Base-by-base conservation (phyloP, 2,888 invertebrate species). In the Linyphia triangularis region DNA sequence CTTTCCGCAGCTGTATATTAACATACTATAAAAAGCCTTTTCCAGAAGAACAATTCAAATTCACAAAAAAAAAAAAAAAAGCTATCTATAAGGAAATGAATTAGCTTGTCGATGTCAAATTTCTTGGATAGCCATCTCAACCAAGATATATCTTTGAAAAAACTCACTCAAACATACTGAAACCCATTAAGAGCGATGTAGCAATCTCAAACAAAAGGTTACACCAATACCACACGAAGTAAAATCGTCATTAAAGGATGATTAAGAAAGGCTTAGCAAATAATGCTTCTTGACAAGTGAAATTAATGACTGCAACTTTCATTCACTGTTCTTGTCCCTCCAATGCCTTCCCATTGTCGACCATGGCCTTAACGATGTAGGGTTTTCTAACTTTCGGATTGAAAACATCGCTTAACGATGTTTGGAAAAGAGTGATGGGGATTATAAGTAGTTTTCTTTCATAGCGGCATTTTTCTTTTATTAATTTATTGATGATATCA, bases 261-360 rank as follows among this genome's bases (percentile, higher is more conserved):
- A 83, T 83, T 83, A 83, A 83, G 83, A 83, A 83, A 67, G 43
- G 83, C 83, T 65, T 51, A 24, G 63, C 73, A 83, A 83, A 83
- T 83, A 83, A 83, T 83, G 73, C 33, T 26, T 61, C 83, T 63
- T 83, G 83, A 83, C 83, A 83, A 73, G 73, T 65, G 73, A 73
- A 83, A 83, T 83, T 83, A 83, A 83, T 83, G 83, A 83, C 28
- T 13, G 28, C 22, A 40, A 4, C 16, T 10, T 16, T 51, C 73
- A 75, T 83, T 83, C 83, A 83, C 13, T 9, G 51, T 24, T 65
- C 24, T 37, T 19, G 19, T 51, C 24, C 28, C 61, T 61, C 28
- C 28, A 10, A 63, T 33, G 63, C 43, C 65, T 43, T 19, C 0
- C 51, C 73, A 37, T 59, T 82, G 70, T 70, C 28, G 22, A 40